Percentiles rank a stretch among this genome's conserved stretches.
Conservation (phyloP, 2,797 vertebrate genomes). For the Gymnothorax javanicus region DNA sequence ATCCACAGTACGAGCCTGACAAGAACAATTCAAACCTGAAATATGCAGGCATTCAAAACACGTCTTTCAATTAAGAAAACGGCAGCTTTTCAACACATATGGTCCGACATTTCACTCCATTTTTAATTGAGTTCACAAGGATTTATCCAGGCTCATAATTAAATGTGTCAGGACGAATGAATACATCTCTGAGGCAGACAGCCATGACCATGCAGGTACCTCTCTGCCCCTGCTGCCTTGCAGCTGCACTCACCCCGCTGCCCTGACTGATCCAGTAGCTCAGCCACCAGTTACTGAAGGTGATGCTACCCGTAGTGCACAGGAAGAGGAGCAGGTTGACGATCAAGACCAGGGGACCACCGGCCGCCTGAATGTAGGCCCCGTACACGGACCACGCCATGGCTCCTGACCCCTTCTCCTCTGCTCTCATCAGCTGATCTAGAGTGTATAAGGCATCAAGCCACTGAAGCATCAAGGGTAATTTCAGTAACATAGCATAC, state of each 20-base stretch:
- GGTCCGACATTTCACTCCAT: conserved; percentile 55
- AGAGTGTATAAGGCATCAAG: not conserved
- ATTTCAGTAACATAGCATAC: conserved; percentile 1
- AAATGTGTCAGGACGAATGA: conserved; percentile 38
- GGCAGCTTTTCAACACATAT: conserved; percentile 66
- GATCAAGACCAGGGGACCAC: conserved; percentile 71
- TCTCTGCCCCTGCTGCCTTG: conserved; percentile 31
- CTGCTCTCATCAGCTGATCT: conserved; percentile 77
- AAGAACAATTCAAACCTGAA: conserved; percentile 36
- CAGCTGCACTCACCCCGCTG: conserved; percentile 72
- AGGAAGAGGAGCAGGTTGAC: conserved; percentile 77
- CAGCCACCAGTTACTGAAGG: conserved; percentile 85
- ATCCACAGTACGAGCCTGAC: conserved; percentile 34
- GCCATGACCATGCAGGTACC: not conserved
- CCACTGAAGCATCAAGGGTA: conserved; percentile 28
- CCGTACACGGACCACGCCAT: conserved; percentile 73
- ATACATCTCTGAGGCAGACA: not conserved
- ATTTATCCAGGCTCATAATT: conserved; percentile 52
- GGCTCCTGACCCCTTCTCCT: conserved; percentile 76
- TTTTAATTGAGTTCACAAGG: conserved; percentile 66
- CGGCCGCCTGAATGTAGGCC: conserved; percentile 79
- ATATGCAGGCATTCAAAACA: conserved; percentile 58
- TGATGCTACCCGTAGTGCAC: conserved; percentile 76
- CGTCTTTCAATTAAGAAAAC: conserved; percentile 56
- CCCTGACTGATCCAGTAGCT: conserved; percentile 84